A percentile compares a stretch with the other conserved stretches of the same genome.
Evolutionary conservation across 2,797 vertebrate species (phyloP).

Genomic region (Gobio occitaniae): DNA sequence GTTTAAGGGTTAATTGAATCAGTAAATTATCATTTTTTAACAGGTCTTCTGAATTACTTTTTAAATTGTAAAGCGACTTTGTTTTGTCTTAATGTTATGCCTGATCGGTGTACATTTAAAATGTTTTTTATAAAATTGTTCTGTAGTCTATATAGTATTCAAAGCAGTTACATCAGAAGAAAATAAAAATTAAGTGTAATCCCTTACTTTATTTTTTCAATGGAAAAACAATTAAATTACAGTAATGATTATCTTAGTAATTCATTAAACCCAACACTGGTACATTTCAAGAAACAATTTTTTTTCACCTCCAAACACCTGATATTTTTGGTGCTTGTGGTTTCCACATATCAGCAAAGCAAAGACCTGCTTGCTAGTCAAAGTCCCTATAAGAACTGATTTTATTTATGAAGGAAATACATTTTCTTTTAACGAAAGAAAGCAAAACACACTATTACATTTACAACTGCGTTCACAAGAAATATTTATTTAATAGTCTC

Average conservation of each 20-base stretch:
- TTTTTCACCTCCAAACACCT: background rate
- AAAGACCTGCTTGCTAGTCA: background rate
- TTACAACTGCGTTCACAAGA: background rate
- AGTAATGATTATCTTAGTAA: background rate
- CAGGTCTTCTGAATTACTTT: no score
- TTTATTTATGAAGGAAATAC: background rate
- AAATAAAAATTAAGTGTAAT: background rate
- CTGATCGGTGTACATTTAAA: no score
- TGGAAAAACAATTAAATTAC: background rate
- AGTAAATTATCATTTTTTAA: no score
- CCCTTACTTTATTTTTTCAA: background rate
- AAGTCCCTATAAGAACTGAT: background rate
- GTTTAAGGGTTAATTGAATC: no score
- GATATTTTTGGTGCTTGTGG: background rate
- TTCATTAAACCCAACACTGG: background rate
- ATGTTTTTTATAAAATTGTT: background rate
- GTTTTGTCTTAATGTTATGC: no score
- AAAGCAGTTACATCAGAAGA: background rate
- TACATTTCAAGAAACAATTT: background rate
- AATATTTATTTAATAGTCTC: constrained; percentile 5
- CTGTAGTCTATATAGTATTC: background rate
- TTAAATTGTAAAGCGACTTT: no score
- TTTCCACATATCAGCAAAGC: background rate
- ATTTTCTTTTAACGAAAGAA: background rate
- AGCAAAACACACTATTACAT: background rate